A percentile compares a stretch with the other conserved stretches of the same genome.
Evolutionary conservation across 2,797 vertebrate genomes (phyloP).

Genomic region (Benthosema pterotum): DNA sequence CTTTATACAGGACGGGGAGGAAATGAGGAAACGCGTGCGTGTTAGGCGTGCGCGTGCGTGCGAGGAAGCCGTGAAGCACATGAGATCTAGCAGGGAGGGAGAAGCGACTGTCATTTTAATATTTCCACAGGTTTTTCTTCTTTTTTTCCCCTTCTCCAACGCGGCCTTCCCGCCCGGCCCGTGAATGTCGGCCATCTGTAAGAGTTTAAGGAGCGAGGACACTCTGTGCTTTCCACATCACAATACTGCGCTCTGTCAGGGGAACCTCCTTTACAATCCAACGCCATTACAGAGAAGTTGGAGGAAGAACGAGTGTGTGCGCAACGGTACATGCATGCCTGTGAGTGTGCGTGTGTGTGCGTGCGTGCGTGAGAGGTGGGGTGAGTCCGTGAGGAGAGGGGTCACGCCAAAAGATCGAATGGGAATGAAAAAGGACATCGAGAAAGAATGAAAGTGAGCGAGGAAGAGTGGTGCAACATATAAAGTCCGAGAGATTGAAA

Average conservation of each 20-base stretch:
- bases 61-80: not conserved
- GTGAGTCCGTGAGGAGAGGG: no score
- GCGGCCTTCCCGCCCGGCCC: conserved; percentile 1
- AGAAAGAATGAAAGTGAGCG: not conserved
- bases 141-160: no score
- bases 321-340: no score
- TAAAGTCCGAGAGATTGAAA: not conserved
- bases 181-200: conserved; percentile 30
- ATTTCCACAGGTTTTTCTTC: conserved; percentile 13
- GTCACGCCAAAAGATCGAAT: no score
- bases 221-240: conserved; percentile 12
- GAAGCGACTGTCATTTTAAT: conserved; percentile 10
- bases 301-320: no score
- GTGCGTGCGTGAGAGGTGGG: no score
- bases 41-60: not conserved
- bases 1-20: conserved; percentile 17
- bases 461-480: not conserved
- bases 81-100: not conserved
- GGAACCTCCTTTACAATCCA: not conserved
- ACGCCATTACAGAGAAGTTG: no score
- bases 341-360: no score
- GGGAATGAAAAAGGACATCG: not conserved
- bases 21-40: not conserved
- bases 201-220: conserved; percentile 22
- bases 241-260: not conserved